Evolutionary conservation across 2,888 invertebrate genomes (phyloP), one percentile per base, ranked within the genome.

Genomic region (Cheilosia vernalis): DNA sequence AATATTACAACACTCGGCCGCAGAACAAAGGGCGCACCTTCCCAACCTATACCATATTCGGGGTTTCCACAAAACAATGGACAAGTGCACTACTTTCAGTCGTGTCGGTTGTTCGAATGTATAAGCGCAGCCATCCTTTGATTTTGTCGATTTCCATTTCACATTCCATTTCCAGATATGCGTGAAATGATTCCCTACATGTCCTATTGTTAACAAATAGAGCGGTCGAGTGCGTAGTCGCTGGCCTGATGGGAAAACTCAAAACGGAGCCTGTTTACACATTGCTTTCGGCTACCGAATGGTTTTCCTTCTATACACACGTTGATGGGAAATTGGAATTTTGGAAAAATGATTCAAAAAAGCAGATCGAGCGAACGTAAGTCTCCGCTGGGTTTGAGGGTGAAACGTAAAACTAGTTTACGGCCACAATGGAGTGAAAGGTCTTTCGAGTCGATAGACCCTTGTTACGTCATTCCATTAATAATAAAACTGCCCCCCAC

Each of bases 391-490:
- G 37, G 37, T 74, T 76, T 30, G 51, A 60, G n/a, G 51, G 40
- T 66, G 51, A 63, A 85, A 85, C 80, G 30, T 30, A 37, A 37
- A 37, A 37, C 37, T 72, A 77, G 85, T 85, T 81, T 85, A 72
- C 85, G 30, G 30, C 30, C 30, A 67, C 85, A 85, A 74, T 74
- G 61, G 70, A 76, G 51, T 33, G 64, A 66, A 66, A 17, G 64
- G 49, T 42, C 69, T 74, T 47, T 56, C n/a, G 21, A 66, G 40
- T 56, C 40, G 69, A 61, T 80, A 30, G 30, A 85, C 84, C 84
- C 80, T 76, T 67, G 80, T 80, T 85, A 81, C 67, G 81, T 81
- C 76, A 85, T 61, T 85, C 63, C 85, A 85, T 85, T 85, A 77
- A 81, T 81, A 85, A 19, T n/a, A 15, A 42, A 47, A 81, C 61